Percentiles rank a stretch among this genome's conserved stretches.
Conservation (phyloP, 1,140 invertebrate genomes). For the Caenorhabditis tropicalis region DNA sequence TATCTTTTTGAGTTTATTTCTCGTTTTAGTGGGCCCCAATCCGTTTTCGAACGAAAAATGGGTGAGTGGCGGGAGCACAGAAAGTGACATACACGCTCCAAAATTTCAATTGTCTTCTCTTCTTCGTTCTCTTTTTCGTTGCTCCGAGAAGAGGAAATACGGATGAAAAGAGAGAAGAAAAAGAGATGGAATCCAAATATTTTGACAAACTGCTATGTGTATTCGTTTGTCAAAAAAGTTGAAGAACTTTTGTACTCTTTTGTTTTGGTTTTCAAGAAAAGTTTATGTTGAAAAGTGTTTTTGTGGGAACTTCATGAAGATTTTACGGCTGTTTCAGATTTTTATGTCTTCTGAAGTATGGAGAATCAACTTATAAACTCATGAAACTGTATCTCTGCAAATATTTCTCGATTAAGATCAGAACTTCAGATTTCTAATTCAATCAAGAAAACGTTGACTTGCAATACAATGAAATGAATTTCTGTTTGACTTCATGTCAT, state of each 20-base stretch:
- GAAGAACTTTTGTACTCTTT: background rate
- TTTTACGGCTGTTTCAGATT: too few relatives aligned
- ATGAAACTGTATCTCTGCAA: too few relatives aligned
- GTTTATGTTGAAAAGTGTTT: too few relatives aligned
- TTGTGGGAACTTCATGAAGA: too few relatives aligned
- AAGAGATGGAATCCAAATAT: background rate
- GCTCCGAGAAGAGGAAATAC: background rate
- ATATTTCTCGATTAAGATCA: background rate
- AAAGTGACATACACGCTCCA: conserved; percentile 35
- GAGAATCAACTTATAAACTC: too few relatives aligned
- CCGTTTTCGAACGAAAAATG: background rate
- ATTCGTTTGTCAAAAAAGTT: conserved; percentile 30
- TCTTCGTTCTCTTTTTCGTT: conserved; percentile 15
- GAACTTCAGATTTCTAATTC: too few relatives aligned
- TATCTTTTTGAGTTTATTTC: conserved; percentile 33
- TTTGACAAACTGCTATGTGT: conserved; percentile 30
- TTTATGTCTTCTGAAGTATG: too few relatives aligned
- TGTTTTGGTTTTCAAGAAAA: background rate
- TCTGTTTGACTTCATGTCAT: background rate
- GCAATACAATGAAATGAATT: background rate
- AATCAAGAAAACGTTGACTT: too few relatives aligned
- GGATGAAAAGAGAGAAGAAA: background rate
- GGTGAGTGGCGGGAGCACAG: background rate
- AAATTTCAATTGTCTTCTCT: conserved; percentile 27
- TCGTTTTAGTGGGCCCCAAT: background rate